A percentile compares a stretch with the other conserved stretches of the same genome.
These are phyloP conservation scores for Albula goreensis DNA, from an alignment of 2,113 vertebrate species.

Conservation along the genomic window DNA sequence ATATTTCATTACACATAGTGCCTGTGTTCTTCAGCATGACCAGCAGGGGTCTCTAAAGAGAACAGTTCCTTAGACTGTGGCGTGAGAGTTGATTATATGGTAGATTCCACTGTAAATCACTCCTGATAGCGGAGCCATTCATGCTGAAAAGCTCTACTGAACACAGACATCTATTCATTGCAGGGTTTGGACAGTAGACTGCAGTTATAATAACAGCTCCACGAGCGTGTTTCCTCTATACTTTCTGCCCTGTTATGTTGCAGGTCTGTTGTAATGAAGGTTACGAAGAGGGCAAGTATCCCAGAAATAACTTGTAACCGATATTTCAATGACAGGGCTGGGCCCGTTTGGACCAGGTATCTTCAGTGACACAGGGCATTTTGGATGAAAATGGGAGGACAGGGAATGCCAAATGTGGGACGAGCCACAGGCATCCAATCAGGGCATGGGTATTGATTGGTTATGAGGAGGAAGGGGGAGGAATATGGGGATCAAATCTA, in stretches of 20 bases:
- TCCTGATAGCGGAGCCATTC: not conserved
- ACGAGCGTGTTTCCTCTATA: not conserved
- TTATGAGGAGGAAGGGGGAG: not conserved
- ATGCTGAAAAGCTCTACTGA: not conserved
- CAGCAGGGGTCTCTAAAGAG: not conserved
- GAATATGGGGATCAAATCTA: not conserved
- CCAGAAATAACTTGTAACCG: too few species aligned
- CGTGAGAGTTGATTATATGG: not conserved
- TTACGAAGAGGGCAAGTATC: not conserved
- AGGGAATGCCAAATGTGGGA: not conserved
- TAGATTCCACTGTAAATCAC: not conserved
- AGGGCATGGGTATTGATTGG: too few species aligned
- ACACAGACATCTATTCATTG: not conserved
- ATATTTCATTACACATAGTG: not conserved
- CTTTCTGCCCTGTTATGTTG: not conserved
- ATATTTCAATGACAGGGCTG: too few species aligned
- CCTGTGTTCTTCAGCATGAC: conserved; percentile 12
- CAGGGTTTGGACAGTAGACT: conserved; percentile 3
- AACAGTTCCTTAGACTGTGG: not conserved
- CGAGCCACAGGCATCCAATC: not conserved
- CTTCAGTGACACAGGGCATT: not conserved
- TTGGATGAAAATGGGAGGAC: not conserved
- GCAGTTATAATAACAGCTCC: not conserved
- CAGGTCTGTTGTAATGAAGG: not conserved
- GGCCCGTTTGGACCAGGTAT: too few species aligned